Evolutionary conservation across 2,113 vertebrate genomes (phyloP), one percentile per base, ranked within the genome.

Genomic region (Leptobrachium leishanense): DNA sequence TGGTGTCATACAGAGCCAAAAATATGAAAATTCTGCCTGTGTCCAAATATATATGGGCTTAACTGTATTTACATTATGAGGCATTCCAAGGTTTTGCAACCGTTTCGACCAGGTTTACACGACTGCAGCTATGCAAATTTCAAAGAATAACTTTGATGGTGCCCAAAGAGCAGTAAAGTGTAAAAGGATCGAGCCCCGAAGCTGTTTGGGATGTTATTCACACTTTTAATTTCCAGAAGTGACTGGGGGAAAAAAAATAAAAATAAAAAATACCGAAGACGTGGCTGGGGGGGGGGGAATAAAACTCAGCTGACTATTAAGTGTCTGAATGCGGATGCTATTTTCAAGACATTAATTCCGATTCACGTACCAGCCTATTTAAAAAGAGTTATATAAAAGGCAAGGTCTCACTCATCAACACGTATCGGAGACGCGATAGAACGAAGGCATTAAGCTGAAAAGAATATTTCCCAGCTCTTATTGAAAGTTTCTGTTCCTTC

Each of bases 171-270:
- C 78, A 81, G 74, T 81, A 81, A 81, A 54, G 71, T 81, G 78
- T 72, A 81, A 79, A 79, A 74, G 43, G 78, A 74, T 74, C 64
- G 74, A 74, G 62, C 71, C 78, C 72, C 43, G 11, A 40, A 81
- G 72, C 71, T 41, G 65, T 74, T 55, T 15, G 63, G 74, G 43
- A 42, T 73, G 65, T 67, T 43, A 67, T 68, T 81, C 71, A 68
- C 78, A 74, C 72, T 64, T 81, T 81, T 81, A 74, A 74, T 81
- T 81, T 63, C 78, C 78, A 68, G 43, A 53, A 81, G 72, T 68
- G 63, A 74, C 64, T 57, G 39, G 64, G 20, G 20, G 20, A 31
- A 31, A 1, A 31, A 31, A 31, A 31, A 31, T 31, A 31, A 31
- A 31, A 68, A 81, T 6, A 65, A 78, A 65, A 74, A 74, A 79